Base-by-base conservation (phyloP, 2,113 vertebrate species). In the Zonotrichia leucophrys region DNA sequence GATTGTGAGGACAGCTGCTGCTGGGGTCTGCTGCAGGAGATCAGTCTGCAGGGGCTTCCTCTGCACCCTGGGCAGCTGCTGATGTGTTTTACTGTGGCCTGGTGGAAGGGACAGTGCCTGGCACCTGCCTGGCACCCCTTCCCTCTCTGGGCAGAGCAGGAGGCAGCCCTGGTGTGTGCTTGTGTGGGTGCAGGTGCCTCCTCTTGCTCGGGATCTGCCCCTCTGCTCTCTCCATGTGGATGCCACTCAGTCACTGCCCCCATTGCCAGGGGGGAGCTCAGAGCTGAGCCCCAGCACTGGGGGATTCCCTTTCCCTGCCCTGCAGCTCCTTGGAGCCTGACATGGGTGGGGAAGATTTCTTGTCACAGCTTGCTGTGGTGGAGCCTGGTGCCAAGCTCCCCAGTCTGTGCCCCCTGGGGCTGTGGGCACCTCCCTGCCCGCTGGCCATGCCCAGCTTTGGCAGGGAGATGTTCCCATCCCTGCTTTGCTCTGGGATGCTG, bases 391-490 rank as follows among this genome's bases (percentile, higher is more conserved):
- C 28, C n/a, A 15, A 5, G 25, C 33, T 60, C 8, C 18, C 13
- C 24, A 28, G 41, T 6, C 39, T 12, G 1, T 30, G 19, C 30
- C 23, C 50, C 4, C 1, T 0, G 1, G n/a, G 67, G 15, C 56
- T 58, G n/a, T 50, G 37, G 31, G 14, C 24, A 11, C 35, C 72
- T 68, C 49, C 49, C 59, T 41, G 76, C 66, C 25, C 9, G 0
- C 25, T 0, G 2, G 33, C 50, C 15, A 0, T 11, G 39, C n/a
- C 72, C 0, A 0, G 6, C 25, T 53, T 44, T 44, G 62, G 28
- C 58, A 41, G 33, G 4, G 64, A 23, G 14, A 2, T 27, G 8
- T 44, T 52, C 78, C 42, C 42, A 28, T n/a, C 28, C 52, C 31
- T 52, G 44, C 50, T 10, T 7, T 69, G 53, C 2, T 21, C 23